Conservation (phyloP, 2,888 invertebrate species). For the Rapana venosa region DNA sequence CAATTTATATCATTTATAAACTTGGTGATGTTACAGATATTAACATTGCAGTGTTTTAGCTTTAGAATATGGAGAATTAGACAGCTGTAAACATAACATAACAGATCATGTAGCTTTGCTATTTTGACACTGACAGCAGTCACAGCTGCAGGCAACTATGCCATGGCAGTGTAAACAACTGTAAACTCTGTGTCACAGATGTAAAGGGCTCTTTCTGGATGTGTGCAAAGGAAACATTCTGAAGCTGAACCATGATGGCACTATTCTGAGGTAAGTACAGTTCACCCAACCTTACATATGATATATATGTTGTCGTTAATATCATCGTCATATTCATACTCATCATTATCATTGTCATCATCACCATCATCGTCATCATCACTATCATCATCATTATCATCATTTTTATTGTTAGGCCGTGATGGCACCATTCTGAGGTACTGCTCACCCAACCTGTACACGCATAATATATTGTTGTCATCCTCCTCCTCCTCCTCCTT, state of each 20-base stretch:
- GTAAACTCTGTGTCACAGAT: constrained; percentile 52
- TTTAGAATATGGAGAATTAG: background rate
- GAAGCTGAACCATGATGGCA: constrained; percentile 83
- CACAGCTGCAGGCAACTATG: background rate
- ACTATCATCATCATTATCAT: background rate
- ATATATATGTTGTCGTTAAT: no score
- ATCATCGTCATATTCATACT: background rate
- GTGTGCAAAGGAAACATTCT: constrained; percentile 83
- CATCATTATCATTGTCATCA: background rate
- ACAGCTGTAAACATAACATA: background rate
- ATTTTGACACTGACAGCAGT: no score
- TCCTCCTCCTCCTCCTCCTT: no score
- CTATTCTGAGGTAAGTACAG: constrained; percentile 80
- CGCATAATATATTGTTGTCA: no score
- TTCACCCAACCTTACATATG: no score
- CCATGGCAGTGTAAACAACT: background rate
- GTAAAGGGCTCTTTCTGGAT: constrained; percentile 86
- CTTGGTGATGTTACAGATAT: no score
- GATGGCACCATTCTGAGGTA: no score
- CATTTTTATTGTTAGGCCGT: background rate
- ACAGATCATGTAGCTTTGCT: background rate
- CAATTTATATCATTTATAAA: no score
- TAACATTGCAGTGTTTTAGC: no score
- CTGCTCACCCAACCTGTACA: no score
- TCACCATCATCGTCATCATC: background rate